phyloP scores from a whole-genome alignment of 1,140 invertebrate genomes.

The Mesaphorura yosii region DNA sequence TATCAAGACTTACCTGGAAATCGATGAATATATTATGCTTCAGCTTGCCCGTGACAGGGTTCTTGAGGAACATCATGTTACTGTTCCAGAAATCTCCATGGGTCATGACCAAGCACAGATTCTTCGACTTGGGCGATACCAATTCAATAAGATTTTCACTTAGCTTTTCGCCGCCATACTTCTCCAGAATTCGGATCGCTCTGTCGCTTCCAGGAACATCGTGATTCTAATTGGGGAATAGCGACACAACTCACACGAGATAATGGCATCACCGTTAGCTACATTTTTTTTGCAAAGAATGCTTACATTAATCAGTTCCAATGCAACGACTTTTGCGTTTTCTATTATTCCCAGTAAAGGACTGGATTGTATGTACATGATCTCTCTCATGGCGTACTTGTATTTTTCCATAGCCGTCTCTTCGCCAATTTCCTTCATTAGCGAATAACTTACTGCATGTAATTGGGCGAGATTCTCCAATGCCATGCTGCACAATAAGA shows the following conservation, averaged over 20 bases:
- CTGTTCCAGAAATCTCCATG: conserved; percentile 11
- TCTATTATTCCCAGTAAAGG: too few species aligned
- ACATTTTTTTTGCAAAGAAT: too few species aligned
- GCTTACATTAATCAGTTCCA: too few species aligned
- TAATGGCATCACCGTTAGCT: too few species aligned
- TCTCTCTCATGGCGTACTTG: not conserved
- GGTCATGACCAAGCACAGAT: not conserved
- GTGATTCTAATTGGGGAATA: not conserved
- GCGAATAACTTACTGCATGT: not conserved
- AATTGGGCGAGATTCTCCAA: not conserved
- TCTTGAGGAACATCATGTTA: conserved; percentile 1
- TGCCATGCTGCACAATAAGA: conserved; percentile 1
- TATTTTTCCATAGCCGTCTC: not conserved
- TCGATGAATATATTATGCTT: not conserved
- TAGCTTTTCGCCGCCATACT: not conserved
- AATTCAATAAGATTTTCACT: not conserved
- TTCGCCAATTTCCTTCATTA: not conserved
- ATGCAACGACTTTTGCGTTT: too few species aligned
- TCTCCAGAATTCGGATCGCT: not conserved
- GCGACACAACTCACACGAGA: too few species aligned
- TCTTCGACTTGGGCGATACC: not conserved
- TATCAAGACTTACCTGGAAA: conserved; percentile 5
- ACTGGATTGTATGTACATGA: too few species aligned
- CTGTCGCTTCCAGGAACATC: not conserved
- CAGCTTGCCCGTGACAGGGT: not conserved